phyloP scores from a whole-genome alignment of 1,140 invertebrate species.

The Drosophila orena region DNA sequence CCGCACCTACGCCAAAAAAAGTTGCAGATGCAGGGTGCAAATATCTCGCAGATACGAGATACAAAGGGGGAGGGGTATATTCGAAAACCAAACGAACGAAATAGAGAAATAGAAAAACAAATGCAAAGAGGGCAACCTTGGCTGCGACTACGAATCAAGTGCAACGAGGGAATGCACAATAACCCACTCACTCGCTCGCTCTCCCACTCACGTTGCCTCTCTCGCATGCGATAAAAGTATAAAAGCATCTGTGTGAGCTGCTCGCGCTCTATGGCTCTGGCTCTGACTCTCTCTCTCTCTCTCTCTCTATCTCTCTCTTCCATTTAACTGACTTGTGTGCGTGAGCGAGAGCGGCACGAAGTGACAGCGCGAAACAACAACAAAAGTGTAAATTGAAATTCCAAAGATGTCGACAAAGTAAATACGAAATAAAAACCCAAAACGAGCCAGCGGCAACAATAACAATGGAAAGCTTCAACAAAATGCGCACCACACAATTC shows the following conservation, averaged over 20 bases:
- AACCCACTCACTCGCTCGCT: slow-evolving; percentile 10
- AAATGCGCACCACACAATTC: slow-evolving; percentile 80
- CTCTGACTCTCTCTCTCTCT: not conserved
- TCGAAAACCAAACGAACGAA: slow-evolving; percentile 40
- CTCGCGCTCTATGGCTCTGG: not conserved
- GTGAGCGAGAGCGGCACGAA: slow-evolving; percentile 16
- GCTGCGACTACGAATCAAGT: slow-evolving; percentile 27
- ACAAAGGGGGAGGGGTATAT: slow-evolving; percentile 1
- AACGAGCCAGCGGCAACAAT: slow-evolving; percentile 50
- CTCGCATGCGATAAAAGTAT: slow-evolving; percentile 77
- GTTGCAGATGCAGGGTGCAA: slow-evolving; percentile 29
- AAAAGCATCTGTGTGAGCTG: slow-evolving; percentile 66
- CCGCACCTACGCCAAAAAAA: slow-evolving; percentile 51
- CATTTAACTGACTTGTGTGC: not conserved
- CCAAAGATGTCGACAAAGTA: slow-evolving; percentile 82
- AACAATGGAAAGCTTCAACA: slow-evolving; percentile 76
- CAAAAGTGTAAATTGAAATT: slow-evolving; percentile 84
- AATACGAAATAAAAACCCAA: slow-evolving; percentile 64
- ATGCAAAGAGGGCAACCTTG: slow-evolving; percentile 66
- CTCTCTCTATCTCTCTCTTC: not conserved
- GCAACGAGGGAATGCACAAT: slow-evolving; percentile 24
- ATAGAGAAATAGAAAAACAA: slow-evolving; percentile 34
- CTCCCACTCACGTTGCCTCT: slow-evolving; percentile 3
- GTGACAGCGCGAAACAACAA: slow-evolving; percentile 65
- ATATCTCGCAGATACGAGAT: slow-evolving; percentile 7